Conservation (phyloP, 1,140 invertebrate genomes). For the Triops cancriformis region DNA sequence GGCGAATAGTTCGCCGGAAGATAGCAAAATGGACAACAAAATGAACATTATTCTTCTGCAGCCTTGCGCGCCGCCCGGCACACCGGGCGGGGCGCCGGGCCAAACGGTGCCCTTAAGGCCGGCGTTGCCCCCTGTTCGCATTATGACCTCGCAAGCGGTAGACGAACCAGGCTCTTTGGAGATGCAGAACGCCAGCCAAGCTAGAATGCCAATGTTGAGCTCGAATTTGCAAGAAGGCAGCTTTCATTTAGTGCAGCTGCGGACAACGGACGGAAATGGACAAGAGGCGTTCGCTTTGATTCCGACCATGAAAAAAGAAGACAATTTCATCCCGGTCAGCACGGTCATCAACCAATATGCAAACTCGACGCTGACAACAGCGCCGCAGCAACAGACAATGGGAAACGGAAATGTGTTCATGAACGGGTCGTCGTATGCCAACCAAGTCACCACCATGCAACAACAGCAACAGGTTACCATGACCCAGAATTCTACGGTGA, state of each 20-base stretch:
- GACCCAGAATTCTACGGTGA: neutral
- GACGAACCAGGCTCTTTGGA: conserved; percentile 1
- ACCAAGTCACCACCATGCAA: neutral
- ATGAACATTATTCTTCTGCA: neutral
- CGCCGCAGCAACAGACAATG: neutral
- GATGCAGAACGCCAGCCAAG: conserved; percentile 15
- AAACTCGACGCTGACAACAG: neutral
- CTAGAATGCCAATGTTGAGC: neutral
- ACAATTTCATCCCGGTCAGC: neutral
- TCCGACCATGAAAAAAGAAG: neutral
- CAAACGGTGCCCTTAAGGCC: neutral
- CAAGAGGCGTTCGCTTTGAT: neutral
- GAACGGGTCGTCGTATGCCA: neutral
- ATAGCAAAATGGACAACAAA: neutral
- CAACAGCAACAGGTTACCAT: conserved; percentile 11
- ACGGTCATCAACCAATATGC: neutral
- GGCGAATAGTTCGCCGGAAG: neutral
- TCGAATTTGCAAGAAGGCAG: neutral
- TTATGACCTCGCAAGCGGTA: conserved; percentile 18
- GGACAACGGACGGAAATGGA: neutral
- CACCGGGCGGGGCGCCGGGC: neutral
- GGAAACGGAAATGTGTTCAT: neutral
- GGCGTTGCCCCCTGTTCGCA: conserved; percentile 11
- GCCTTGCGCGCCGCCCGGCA: conserved; percentile 5
- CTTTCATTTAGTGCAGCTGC: neutral